Conservation (phyloP, 2,888 invertebrate species). For the Pachycephus smyrnensis region DNA sequence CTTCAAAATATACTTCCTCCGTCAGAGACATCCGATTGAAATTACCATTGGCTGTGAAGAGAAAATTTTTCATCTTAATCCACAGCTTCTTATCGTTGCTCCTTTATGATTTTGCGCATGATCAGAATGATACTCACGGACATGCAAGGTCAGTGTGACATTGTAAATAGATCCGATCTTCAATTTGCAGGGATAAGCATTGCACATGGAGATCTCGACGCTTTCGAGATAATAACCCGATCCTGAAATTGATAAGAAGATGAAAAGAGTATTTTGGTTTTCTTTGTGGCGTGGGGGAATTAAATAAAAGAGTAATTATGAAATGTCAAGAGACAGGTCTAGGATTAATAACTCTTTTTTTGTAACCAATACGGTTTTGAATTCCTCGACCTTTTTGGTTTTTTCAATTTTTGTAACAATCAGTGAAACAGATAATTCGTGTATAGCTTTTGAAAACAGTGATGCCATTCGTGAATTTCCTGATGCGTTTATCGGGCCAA, state of each 20-base stretch:
- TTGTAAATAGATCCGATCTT: constrained; percentile 11
- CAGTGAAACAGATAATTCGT: too few species aligned
- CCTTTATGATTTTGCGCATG: not conserved
- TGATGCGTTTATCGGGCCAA: not conserved
- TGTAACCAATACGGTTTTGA: too few species aligned
- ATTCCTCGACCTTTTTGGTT: not conserved
- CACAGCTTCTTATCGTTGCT: not conserved
- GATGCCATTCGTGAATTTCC: not conserved
- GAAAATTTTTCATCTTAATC: not conserved
- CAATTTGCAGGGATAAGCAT: constrained; percentile 7
- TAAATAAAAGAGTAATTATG: not conserved
- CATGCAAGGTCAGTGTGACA: constrained; percentile 1
- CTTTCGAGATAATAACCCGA: constrained; percentile 8
- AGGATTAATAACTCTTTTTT: not conserved
- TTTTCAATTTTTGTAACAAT: not conserved
- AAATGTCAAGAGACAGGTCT: too few species aligned
- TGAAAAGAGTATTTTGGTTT: not conserved
- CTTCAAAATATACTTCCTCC: constrained; percentile 10
- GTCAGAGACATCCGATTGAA: not conserved
- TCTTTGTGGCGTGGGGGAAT: not conserved
- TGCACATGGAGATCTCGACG: constrained; percentile 10
- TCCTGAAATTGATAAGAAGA: constrained; percentile 1
- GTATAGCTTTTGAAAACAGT: not conserved
- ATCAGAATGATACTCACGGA: not conserved
- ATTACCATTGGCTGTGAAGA: not conserved